Conservation (phyloP, 2,888 invertebrate genomes). For the Catocala sponsa region DNA sequence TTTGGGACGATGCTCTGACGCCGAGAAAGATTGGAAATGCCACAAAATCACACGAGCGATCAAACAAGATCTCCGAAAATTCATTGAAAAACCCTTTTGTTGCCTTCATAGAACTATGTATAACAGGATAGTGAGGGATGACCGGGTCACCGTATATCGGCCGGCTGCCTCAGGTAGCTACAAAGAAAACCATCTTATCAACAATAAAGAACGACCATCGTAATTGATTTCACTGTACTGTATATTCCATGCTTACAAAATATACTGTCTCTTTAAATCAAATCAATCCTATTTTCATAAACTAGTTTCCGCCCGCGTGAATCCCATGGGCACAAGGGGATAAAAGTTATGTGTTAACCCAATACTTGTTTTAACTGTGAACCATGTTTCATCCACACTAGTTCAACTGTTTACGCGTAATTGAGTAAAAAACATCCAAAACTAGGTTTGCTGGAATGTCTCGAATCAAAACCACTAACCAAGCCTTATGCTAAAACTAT, state of each 20-base stretch:
- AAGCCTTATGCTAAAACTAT: too few relatives aligned
- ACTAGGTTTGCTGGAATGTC: too few relatives aligned
- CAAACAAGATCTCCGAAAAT: slow-evolving; percentile 39
- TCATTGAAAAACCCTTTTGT: slow-evolving; percentile 38
- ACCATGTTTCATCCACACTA: too few relatives aligned
- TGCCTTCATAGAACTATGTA: slow-evolving; percentile 17
- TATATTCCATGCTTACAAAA: slow-evolving; percentile 11
- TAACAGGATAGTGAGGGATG: slow-evolving; percentile 18
- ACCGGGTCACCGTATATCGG: slow-evolving; percentile 23
- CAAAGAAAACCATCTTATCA: slow-evolving; percentile 21
- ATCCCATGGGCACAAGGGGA: too few relatives aligned
- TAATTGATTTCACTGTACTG: slow-evolving; percentile 22
- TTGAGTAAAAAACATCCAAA: too few relatives aligned
- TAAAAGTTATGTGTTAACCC: too few relatives aligned
- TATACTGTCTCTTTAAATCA: too few relatives aligned
- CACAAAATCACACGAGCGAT: slow-evolving; percentile 49
- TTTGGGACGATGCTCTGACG: slow-evolving; percentile 31
- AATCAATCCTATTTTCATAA: too few relatives aligned
- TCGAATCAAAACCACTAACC: too few relatives aligned
- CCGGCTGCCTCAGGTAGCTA: slow-evolving; percentile 21
- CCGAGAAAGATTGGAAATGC: slow-evolving; percentile 49
- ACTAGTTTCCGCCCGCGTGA: too few relatives aligned
- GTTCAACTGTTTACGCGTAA: too few relatives aligned
- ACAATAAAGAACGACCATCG: slow-evolving; percentile 15
- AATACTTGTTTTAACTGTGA: too few relatives aligned